These are phyloP conservation scores for Drosophila kohkoa DNA, from an alignment of 1,140 invertebrate genomes.

Conservation along the genomic window DNA sequence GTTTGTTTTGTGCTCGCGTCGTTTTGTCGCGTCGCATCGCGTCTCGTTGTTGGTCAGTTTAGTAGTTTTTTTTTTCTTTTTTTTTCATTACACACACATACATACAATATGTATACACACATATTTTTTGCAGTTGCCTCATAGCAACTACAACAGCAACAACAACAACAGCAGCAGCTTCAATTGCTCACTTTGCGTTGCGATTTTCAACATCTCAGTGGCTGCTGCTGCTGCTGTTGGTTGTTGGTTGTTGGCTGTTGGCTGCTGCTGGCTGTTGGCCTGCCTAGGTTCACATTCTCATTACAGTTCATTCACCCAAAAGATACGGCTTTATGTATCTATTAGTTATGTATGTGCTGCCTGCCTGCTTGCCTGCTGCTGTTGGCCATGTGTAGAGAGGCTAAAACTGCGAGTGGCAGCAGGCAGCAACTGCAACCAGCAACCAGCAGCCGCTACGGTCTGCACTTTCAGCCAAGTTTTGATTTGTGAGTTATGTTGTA, in stretches of 20 bases:
- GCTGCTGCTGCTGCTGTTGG: slow-evolving; percentile 23
- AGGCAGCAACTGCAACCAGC: slow-evolving; percentile 25
- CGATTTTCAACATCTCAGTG: slow-evolving; percentile 75
- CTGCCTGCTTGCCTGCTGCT: slow-evolving; percentile 34
- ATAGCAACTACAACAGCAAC: not conserved
- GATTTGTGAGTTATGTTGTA: slow-evolving; percentile 75
- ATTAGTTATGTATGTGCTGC: slow-evolving; percentile 80
- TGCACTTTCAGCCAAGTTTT: slow-evolving; percentile 74
- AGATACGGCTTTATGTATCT: slow-evolving; percentile 82
- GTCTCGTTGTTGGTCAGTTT: slow-evolving; percentile 52
- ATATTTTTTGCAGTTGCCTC: slow-evolving; percentile 30
- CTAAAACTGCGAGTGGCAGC: slow-evolving; percentile 36
- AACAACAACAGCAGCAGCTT: slow-evolving; percentile 34
- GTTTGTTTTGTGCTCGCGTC: slow-evolving; percentile 46
- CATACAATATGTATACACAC: not conserved
- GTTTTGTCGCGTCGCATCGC: slow-evolving; percentile 39
- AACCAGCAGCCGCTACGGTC: slow-evolving; percentile 39
- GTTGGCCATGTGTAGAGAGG: slow-evolving; percentile 44
- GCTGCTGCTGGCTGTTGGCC: slow-evolving; percentile 30
- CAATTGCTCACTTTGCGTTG: slow-evolving; percentile 77
- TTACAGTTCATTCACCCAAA: slow-evolving; percentile 84
- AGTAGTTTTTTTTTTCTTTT: not conserved
- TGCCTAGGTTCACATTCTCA: slow-evolving; percentile 81
- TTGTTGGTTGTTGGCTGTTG: slow-evolving; percentile 1
- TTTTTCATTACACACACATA: not conserved